Evolutionary conservation across 2,888 invertebrate genomes (phyloP), one percentile per base, ranked within the genome.

Genomic region (Campopleginae sp.): DNA sequence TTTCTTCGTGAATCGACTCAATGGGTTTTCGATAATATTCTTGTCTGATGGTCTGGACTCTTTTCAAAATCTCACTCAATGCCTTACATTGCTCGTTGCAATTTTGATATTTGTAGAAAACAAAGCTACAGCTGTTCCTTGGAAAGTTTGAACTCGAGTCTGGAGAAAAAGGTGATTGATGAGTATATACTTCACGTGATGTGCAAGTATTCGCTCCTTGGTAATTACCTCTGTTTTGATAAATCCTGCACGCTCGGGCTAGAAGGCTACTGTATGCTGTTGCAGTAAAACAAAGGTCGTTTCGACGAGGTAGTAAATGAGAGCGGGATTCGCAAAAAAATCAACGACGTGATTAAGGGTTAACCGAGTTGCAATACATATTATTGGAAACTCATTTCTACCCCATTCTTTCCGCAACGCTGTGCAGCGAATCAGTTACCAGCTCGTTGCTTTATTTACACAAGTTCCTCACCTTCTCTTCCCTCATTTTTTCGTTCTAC

Each of bases 191-290:
- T 79, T 70, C 46, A 19, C n/a, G 42, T 31, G 54, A 68, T 51
- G 58, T 23, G 19, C 44, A 8, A 42, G 27, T 33, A 19, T 27
- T 5, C 42, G 27, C 27, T 19, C 33, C 27, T 63, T 27, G 70
- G 78, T 61, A 78, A 78, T 78, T 78, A 70, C 78, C 78, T 38
- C 38, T 46, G 79, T 79, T 79, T 70, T 79, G 61, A 46, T 46
- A 58, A 61, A 79, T 79, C 71, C 58, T 46, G 70, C 46, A 61
- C 42, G 68, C 12, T 14, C 10, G 23, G 4, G 54, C 31, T 44
- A 33, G 33, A 54, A 48, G 33, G 17, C 27, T n/a, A 8, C 14
- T 14, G 38, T 61, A 14, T n/a, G 33, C n/a, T 14, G 38, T 19
- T 8, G 19, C 12, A 19, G 23, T 58, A 61, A 61, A 17, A 27